phyloP scores from a whole-genome alignment of 2,888 invertebrate species.

The Iselma pallidipennis region DNA sequence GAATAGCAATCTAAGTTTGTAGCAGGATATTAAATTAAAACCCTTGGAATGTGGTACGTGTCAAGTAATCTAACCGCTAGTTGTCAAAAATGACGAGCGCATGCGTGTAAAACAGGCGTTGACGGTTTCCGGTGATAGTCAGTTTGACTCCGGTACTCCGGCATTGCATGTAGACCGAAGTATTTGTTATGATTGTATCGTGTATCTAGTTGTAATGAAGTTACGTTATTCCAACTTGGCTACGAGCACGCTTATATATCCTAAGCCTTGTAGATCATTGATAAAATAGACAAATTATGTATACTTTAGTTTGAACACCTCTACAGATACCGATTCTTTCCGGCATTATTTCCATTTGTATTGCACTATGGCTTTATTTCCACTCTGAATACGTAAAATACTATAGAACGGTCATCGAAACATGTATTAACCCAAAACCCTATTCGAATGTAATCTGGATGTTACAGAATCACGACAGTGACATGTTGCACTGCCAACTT shows the following conservation, averaged over 20 bases:
- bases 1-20: constrained; percentile 17
- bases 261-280: constrained; percentile 33
- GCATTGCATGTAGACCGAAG: constrained; percentile 35
- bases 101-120: constrained; percentile 24
- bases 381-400: background rate
- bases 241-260: constrained; percentile 30
- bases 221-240: constrained; percentile 31
- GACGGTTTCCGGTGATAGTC: constrained; percentile 24
- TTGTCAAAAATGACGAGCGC: constrained; percentile 25
- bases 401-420: background rate
- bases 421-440: background rate
- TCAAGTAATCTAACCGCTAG: constrained; percentile 19
- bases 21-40: constrained; percentile 24
- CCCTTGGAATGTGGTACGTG: constrained; percentile 11
- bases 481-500: background rate
- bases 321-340: constrained; percentile 20
- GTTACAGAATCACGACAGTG: background rate
- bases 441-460: background rate
- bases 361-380: constrained; percentile 1
- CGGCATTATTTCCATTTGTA: constrained; percentile 18
- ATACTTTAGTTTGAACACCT: constrained; percentile 23
- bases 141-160: constrained; percentile 25
- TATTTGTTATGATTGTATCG: constrained; percentile 42
- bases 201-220: constrained; percentile 41
- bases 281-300: constrained; percentile 38